Conservation (phyloP, 2,888 invertebrate genomes). For the Temnothorax rugatulus region DNA sequence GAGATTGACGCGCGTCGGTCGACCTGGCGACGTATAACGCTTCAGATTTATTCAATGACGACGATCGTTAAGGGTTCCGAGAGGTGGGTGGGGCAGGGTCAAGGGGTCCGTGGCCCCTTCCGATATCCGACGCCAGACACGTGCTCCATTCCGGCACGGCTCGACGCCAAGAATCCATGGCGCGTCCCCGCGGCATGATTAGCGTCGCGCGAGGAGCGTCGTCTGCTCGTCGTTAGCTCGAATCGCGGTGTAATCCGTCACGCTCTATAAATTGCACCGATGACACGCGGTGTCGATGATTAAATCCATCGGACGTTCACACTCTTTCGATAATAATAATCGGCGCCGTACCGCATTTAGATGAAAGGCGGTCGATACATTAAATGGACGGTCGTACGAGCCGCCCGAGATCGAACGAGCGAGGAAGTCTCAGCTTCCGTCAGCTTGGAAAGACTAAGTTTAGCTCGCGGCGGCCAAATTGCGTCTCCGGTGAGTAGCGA, state of each 20-base stretch:
- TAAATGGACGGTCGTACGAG: not conserved
- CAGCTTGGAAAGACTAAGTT: slow-evolving; percentile 67
- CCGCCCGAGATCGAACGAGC: slow-evolving; percentile 23
- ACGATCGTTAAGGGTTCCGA: slow-evolving; percentile 81
- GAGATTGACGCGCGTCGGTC: slow-evolving; percentile 80
- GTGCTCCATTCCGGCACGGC: slow-evolving; percentile 77
- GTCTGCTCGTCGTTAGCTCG: slow-evolving; percentile 57
- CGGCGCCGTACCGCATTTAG: not conserved
- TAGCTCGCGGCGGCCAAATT: slow-evolving; percentile 60
- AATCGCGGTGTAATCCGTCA: slow-evolving; percentile 13
- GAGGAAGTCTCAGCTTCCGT: slow-evolving; percentile 38
- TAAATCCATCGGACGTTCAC: not conserved
- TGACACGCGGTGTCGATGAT: slow-evolving; percentile 31
- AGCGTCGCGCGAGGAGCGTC: slow-evolving; percentile 55
- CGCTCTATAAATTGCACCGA: slow-evolving; percentile 39
- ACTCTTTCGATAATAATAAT: slow-evolving; percentile 11
- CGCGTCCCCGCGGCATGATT: slow-evolving; percentile 67
- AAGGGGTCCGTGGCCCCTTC: slow-evolving; percentile 72
- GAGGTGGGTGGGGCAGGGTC: slow-evolving; percentile 68
- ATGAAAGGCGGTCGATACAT: not conserved
- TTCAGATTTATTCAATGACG: slow-evolving; percentile 84
- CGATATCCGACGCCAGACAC: slow-evolving; percentile 84
- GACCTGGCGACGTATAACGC: slow-evolving; percentile 74
- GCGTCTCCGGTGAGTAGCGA: slow-evolving; percentile 67
- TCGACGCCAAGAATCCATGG: slow-evolving; percentile 75